Evolutionary conservation across 2,113 vertebrate genomes (phyloP).

Genomic region (Microcebus jonahi): DNA sequence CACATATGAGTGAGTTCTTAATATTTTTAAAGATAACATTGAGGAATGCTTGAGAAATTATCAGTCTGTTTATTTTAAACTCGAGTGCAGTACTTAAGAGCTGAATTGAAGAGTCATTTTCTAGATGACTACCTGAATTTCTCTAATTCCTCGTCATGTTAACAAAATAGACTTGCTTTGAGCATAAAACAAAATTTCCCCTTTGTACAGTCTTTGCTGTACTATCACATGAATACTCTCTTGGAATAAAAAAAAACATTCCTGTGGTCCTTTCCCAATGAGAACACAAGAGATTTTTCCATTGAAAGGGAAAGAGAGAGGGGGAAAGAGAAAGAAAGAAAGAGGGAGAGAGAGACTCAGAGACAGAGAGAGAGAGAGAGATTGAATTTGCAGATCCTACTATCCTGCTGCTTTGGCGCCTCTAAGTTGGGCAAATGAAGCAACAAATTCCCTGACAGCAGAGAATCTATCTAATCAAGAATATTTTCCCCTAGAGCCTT

Average conservation of each 20-base stretch:
- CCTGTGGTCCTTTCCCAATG: not conserved
- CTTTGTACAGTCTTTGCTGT: not conserved
- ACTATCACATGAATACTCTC: not conserved
- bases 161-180: slow-evolving; percentile 37
- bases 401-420: not conserved
- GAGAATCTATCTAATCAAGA: not conserved
- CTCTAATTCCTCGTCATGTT: not conserved
- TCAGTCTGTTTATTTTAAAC: not conserved
- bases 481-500: not conserved
- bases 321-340: not conserved
- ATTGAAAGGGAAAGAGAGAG: not conserved
- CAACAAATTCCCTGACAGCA: not conserved
- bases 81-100: not conserved
- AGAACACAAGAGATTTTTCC: not conserved
- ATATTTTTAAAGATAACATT: not conserved
- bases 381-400: not conserved
- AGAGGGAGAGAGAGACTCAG: not conserved
- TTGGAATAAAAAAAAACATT: not conserved
- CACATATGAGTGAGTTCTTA: no score
- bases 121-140: not conserved
- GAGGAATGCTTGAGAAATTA: not conserved
- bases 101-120: not conserved
- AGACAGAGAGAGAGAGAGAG: not conserved
- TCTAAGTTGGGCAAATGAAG: not conserved
- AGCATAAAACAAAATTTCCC: not conserved